Percentiles rank a stretch among this genome's conserved stretches.
Evolutionary conservation across 2,113 vertebrate genomes (phyloP).

Genomic region (Sprattus sprattus): DNA sequence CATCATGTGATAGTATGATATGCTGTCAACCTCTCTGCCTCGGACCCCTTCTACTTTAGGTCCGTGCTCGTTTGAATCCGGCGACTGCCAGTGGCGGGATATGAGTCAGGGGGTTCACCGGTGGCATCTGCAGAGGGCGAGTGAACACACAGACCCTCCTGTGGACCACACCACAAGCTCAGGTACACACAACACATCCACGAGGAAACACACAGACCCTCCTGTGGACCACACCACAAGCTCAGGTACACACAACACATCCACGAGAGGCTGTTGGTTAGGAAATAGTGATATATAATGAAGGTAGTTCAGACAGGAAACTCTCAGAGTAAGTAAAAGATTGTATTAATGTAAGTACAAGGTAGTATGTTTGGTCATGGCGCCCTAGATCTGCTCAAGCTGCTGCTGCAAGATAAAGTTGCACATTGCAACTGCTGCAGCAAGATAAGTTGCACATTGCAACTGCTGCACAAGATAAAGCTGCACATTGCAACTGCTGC

Average conservation of each 20-base stretch:
- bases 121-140: constrained; percentile 67
- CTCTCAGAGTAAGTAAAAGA: no score
- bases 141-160: constrained; percentile 52
- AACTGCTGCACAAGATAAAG: no score
- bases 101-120: constrained; percentile 48
- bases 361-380: no score
- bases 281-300: not conserved
- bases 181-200: constrained; percentile 51
- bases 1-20: not conserved
- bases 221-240: constrained; percentile 44
- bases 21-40: not conserved
- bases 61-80: constrained; percentile 68
- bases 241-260: no score
- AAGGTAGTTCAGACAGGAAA: no score
- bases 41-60: constrained; percentile 48
- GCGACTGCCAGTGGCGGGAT: constrained; percentile 66
- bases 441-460: no score
- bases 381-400: no score
- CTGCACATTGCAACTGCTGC: no score
- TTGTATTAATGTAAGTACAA: no score
- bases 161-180: constrained; percentile 63
- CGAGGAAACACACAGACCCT: constrained; percentile 53
- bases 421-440: no score
- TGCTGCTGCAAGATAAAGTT: no score
- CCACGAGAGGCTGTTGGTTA: no score